Base-by-base conservation (phyloP, 2,113 vertebrate genomes). In the Oreamnos americanus region DNA sequence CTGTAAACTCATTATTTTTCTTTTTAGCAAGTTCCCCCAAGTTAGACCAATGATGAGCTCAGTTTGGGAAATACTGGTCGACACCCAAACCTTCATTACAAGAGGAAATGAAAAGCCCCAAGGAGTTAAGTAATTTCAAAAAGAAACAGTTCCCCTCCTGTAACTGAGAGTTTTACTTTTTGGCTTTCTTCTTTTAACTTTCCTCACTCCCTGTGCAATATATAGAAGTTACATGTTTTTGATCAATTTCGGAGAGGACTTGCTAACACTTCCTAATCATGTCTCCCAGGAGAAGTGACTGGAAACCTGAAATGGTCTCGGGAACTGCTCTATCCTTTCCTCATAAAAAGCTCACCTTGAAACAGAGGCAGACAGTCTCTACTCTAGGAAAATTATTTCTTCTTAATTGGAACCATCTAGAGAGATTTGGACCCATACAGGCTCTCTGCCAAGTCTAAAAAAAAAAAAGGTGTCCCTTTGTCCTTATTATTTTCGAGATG, bases 401-500 rank as follows among this genome's bases (percentile, higher is more conserved):
- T 94, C 90, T 97, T 98, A 98, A 98, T 98, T 98, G 96, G 97
- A 93, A 96, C 91, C 76, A 96, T 98, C 98, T 96, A 98, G 95
- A 98, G 97, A 98, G 96, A 87, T 47, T 97, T 94, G 97, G 90
- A 97, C 97, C 93, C 97, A 95, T 2, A 97, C 74, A 96, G 93
- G n/a, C 79, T 92, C 57, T 93, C 95, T 98, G 93, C 93, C 74
- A 96, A 98, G 90, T 94, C 97, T 3, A 49, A 49, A 49, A 55
- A 85, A 97, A 97, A 62, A 88, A 91, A 87, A 82, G 43, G 62
- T 19, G 74, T 97, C 94, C 96, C 91, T 98, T 98, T 98, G 97
- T 98, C 97, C 98, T 98, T 98, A 97, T 97, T 98, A 98, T 98
- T 98, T 98, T 97, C 74, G 43, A 94, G 96, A 98, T 95, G 96